Evolutionary conservation across 2,888 invertebrate genomes (phyloP).

Genomic region (Dolichomitus sp.): DNA sequence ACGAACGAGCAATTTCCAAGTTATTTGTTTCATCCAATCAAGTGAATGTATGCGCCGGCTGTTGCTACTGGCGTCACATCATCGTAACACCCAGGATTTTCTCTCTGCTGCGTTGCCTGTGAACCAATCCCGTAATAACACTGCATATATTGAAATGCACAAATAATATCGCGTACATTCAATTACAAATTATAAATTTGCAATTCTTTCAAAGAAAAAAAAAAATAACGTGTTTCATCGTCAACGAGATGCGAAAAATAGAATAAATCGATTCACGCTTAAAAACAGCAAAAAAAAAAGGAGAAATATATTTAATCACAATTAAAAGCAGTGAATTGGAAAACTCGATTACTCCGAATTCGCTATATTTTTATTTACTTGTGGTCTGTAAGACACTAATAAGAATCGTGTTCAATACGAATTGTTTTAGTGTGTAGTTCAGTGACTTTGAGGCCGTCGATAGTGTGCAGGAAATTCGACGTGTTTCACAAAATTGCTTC

Average conservation of each 20-base stretch:
- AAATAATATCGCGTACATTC: conserved; percentile 14
- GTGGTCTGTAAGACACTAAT: not conserved
- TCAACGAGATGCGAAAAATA: conserved; percentile 3
- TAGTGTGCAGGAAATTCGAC: conserved; percentile 30
- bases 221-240: conserved; percentile 4
- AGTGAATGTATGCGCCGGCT: conserved; percentile 39
- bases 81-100: conserved; percentile 29
- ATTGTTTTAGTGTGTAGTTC: conserved; percentile 40
- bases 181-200: no score
- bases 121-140: conserved; percentile 36
- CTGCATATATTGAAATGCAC: conserved; percentile 20
- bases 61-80: conserved; percentile 15
- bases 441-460: conserved; percentile 28
- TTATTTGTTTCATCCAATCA: conserved; percentile 55
- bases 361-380: not conserved
- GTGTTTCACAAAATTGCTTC: conserved; percentile 14
- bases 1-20: conserved; percentile 17
- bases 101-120: not conserved
- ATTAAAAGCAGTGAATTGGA: not conserved
- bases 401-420: conserved; percentile 17
- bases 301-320: not conserved
- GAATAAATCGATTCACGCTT: not conserved
- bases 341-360: not conserved
- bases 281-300: not conserved
- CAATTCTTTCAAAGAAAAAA: not conserved